These are phyloP conservation scores for Sorex araneus DNA, from an alignment of 2,113 vertebrate genomes.

Conservation along the genomic window DNA sequence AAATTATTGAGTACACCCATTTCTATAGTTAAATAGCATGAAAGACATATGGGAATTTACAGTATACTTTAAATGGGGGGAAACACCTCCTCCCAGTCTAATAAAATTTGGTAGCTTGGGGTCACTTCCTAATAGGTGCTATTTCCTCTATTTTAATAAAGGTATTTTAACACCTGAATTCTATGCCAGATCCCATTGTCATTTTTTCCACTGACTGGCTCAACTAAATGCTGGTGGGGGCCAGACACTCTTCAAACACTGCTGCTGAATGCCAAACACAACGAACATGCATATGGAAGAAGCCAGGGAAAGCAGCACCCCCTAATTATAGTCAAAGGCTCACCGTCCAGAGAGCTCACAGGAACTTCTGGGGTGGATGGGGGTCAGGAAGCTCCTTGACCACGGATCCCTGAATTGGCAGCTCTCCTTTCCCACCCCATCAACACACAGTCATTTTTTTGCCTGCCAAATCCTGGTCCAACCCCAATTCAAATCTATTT, in stretches of 20 bases:
- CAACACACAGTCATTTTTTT: constrained; percentile 87
- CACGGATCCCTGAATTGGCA: constrained; percentile 85
- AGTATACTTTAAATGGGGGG: constrained; percentile 75
- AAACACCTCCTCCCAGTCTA: constrained; percentile 79
- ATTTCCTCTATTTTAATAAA: constrained; percentile 89
- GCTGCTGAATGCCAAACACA: constrained; percentile 85
- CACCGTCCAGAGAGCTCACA: constrained; percentile 74
- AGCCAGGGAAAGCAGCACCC: constrained; percentile 86
- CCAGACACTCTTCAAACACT: constrained; percentile 80
- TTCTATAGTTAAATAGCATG: constrained; percentile 77
- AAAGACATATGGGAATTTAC: constrained; percentile 82
- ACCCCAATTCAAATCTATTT: constrained; percentile 88
- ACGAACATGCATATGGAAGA: constrained; percentile 83
- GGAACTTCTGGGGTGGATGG: constrained; percentile 84
- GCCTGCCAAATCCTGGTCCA: constrained; percentile 88
- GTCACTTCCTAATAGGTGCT: constrained; percentile 88
- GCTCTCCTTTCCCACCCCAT: constrained; percentile 82
- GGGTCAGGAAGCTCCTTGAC: constrained; percentile 86
- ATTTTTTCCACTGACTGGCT: constrained; percentile 88
- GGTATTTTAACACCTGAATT: constrained; percentile 87
- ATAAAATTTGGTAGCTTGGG: constrained; percentile 85
- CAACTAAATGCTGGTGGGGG: constrained; percentile 76
- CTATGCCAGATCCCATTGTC: constrained; percentile 85
- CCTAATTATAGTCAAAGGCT: constrained; percentile 87
- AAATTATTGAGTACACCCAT: constrained; percentile 76